phyloP scores from a whole-genome alignment of 2,113 vertebrate species.

The Siphamia tubifer region DNA sequence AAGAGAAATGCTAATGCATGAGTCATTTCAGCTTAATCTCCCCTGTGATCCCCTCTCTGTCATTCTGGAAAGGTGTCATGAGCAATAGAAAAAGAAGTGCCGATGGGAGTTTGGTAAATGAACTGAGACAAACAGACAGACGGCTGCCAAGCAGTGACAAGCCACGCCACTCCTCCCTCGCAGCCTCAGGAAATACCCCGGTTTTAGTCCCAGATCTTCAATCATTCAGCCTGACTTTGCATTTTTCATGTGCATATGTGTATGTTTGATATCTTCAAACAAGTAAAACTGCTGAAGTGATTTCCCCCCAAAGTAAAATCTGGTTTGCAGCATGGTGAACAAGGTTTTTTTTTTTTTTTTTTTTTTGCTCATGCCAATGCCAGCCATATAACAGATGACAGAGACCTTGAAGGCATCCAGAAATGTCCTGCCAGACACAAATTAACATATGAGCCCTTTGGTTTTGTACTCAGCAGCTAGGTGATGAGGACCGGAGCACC shows the following conservation, averaged over 20 bases:
- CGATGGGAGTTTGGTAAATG: conserved; percentile 14
- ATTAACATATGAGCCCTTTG: conserved; percentile 31
- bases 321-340: conserved; percentile 8
- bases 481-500: conserved; percentile 52
- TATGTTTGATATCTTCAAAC: conserved; percentile 25
- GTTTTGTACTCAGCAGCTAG: conserved; percentile 35
- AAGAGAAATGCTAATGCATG: conserved; percentile 6
- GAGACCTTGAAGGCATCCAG: conserved; percentile 12
- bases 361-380: conserved; percentile 29
- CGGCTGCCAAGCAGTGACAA: conserved; percentile 25
- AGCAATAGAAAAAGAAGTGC: neutral
- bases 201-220: conserved; percentile 26
- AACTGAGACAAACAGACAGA: conserved; percentile 8
- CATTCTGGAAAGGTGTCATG: conserved; percentile 9
- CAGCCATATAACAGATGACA: conserved; percentile 42
- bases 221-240: neutral
- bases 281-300: conserved; percentile 31
- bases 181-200: conserved; percentile 48
- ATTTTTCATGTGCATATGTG: neutral
- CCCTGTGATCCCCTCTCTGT: neutral
- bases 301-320: conserved; percentile 17
- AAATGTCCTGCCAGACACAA: conserved; percentile 29
- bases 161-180: conserved; percentile 18
- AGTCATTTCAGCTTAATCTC: neutral
- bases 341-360: conserved; percentile 1